Conservation (phyloP, 2,113 vertebrate species). For the Uropsilus gracilis region DNA sequence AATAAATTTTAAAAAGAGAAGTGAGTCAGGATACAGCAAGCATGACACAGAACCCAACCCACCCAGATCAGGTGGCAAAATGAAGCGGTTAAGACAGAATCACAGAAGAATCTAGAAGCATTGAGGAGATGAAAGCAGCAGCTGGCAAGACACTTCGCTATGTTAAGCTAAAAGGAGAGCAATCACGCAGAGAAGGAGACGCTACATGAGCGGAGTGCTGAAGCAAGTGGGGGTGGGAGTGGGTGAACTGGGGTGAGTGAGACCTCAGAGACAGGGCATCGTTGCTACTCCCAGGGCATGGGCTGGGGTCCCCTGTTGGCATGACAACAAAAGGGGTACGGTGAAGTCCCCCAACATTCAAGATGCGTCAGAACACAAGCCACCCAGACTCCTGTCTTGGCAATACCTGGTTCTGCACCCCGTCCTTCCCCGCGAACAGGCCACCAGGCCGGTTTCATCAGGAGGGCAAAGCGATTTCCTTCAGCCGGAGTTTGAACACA, state of each 20-base stretch:
- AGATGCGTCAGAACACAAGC: accelerated
- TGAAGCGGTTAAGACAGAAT: neutral
- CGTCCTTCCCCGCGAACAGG: neutral
- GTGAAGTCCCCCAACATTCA: neutral
- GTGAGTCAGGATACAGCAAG: too few relatives aligned
- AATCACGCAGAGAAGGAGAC: neutral
- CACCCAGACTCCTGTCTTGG: neutral
- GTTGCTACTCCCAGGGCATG: neutral
- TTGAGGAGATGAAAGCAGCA: too few relatives aligned
- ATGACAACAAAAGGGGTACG: neutral
- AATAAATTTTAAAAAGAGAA: too few relatives aligned
- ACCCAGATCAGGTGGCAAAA: neutral
- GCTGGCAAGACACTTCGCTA: neutral
- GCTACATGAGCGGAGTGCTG: too few relatives aligned
- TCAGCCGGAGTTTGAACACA: neutral
- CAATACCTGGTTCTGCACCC: neutral
- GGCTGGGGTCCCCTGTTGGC: neutral
- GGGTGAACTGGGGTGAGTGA: neutral
- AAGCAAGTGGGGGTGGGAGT: neutral
- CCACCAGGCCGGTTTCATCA: neutral
- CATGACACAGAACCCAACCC: neutral
- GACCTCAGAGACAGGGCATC: neutral
- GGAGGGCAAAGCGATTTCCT: neutral
- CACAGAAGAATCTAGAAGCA: neutral
- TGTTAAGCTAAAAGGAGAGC: neutral